Conservation (phyloP, 2,113 vertebrate genomes). For the Gasterosteus nipponicus region DNA sequence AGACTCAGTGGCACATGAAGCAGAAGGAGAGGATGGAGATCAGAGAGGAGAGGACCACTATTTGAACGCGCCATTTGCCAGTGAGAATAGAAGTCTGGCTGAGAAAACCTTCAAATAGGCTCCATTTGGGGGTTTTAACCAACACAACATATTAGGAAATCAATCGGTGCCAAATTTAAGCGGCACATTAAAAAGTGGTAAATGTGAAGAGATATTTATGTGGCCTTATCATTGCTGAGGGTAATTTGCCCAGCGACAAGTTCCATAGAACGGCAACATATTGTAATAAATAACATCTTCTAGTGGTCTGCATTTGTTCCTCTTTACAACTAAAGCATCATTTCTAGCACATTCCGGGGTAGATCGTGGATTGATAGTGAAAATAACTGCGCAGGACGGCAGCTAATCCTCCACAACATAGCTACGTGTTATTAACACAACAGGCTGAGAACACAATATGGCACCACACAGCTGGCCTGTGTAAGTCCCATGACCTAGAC, state of each 20-base stretch:
- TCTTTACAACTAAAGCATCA: neutral
- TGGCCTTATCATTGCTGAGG: slow-evolving; percentile 24
- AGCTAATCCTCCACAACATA: slow-evolving; percentile 23
- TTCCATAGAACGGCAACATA: slow-evolving; percentile 7
- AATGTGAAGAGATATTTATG: slow-evolving; percentile 16
- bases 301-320: slow-evolving; percentile 30
- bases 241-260: slow-evolving; percentile 43
- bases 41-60: neutral
- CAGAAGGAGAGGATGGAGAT: neutral
- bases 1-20: slow-evolving; percentile 29
- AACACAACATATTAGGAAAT: neutral
- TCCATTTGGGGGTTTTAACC: neutral
- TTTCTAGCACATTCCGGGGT: neutral
- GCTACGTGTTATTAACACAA: slow-evolving; percentile 29
- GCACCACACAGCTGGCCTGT: slow-evolving; percentile 65
- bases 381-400: neutral
- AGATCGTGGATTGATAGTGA: neutral
- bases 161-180: neutral
- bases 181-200: slow-evolving; percentile 20
- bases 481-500: slow-evolving; percentile 77
- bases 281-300: slow-evolving; percentile 32
- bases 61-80: neutral
- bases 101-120: neutral
- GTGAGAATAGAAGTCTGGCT: neutral
- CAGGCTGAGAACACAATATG: slow-evolving; percentile 22